phyloP scores from a whole-genome alignment of 2,113 vertebrate genomes.

The Macaca mulatta region DNA sequence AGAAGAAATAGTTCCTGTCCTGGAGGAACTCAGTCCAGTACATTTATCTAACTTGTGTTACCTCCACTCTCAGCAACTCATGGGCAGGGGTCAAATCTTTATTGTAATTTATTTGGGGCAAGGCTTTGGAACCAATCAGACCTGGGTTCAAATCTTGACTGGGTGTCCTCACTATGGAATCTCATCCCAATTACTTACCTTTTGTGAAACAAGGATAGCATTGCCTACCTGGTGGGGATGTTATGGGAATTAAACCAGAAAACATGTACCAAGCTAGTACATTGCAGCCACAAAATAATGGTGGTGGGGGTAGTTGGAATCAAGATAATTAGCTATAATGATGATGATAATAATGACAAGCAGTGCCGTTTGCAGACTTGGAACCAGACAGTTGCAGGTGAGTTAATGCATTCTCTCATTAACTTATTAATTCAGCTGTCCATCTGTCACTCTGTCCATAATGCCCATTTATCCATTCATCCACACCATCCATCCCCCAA shows the following conservation, averaged over 20 bases:
- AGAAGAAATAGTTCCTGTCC: background rate
- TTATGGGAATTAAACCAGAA: background rate
- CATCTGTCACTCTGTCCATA: background rate
- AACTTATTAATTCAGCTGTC: background rate
- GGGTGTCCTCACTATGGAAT: background rate
- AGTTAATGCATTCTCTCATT: background rate
- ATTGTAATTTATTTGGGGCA: background rate
- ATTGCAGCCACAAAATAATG: background rate
- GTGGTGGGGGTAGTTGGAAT: background rate
- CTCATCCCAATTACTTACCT: background rate
- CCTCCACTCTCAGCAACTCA: background rate
- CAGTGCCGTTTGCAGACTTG: background rate
- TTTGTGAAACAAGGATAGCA: background rate
- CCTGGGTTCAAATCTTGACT: background rate
- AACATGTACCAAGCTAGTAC: background rate
- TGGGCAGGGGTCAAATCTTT: background rate
- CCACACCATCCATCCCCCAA: background rate
- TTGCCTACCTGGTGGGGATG: accelerated
- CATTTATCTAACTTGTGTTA: background rate
- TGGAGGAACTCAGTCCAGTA: background rate
- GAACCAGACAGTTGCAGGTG: background rate
- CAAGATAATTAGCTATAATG: background rate
- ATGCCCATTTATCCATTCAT: background rate
- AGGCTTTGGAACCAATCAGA: background rate
- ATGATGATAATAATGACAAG: too few species aligned